A percentile compares a stretch with the other conserved stretches of the same genome.
phyloP scores from a whole-genome alignment of 2,113 vertebrate genomes.

The Notarius lentiginosus region DNA sequence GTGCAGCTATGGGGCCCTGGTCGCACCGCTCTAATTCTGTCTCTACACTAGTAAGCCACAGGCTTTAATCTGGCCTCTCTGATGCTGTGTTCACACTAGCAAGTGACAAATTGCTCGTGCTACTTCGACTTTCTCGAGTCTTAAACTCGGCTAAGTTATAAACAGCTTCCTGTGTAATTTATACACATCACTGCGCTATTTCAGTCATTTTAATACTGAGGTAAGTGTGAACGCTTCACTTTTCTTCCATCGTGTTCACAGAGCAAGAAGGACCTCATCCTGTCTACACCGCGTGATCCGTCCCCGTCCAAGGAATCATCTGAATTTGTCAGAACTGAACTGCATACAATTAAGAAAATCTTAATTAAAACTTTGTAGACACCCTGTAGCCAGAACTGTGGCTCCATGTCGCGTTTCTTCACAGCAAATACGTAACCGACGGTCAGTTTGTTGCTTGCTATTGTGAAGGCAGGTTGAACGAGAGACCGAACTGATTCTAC shows the following conservation, averaged over 20 bases:
- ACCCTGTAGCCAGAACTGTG: not conserved
- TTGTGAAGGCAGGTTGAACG: conserved; percentile 1
- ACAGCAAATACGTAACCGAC: not conserved
- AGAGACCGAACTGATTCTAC: conserved; percentile 60
- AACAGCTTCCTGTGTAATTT: conserved; percentile 1
- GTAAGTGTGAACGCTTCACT: not conserved
- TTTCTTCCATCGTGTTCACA: not conserved
- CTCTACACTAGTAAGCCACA: not conserved
- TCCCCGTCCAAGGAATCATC: not conserved
- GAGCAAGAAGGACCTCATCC: not conserved
- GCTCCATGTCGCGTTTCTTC: not conserved
- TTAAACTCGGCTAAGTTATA: not conserved
- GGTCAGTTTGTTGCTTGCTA: conserved; percentile 4
- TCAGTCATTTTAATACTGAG: not conserved
- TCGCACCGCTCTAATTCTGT: not conserved
- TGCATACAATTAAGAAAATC: not conserved
- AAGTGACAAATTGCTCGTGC: not conserved
- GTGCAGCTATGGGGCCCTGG: not conserved
- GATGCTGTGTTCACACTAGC: not conserved
- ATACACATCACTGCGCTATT: not conserved
- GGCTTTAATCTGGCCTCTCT: not conserved
- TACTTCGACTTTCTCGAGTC: not conserved
- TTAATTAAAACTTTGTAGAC: not conserved
- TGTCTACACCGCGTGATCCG: not conserved
- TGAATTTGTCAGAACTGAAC: not conserved